phyloP scores from a whole-genome alignment of 2,113 vertebrate genomes.

The Vanacampus margaritifer region DNA sequence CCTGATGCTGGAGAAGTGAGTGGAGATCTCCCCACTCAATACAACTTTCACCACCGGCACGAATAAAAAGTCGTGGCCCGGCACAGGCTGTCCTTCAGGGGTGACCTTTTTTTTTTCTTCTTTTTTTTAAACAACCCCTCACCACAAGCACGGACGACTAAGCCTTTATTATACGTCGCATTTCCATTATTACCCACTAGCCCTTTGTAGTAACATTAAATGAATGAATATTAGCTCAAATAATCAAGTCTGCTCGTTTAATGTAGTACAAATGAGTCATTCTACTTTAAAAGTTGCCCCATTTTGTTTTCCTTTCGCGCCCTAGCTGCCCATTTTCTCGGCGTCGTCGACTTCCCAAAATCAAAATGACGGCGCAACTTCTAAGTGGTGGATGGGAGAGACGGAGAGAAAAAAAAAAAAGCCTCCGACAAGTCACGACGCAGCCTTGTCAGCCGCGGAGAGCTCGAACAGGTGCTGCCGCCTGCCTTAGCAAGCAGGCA shows the following conservation, averaged over 20 bases:
- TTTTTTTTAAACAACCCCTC: not conserved
- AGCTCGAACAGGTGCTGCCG: slow-evolving; percentile 72
- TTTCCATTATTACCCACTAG: not conserved
- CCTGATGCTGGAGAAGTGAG: not conserved
- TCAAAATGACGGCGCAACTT: slow-evolving; percentile 1
- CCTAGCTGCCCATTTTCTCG: not conserved
- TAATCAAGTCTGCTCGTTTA: not conserved
- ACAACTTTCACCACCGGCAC: slow-evolving; percentile 35
- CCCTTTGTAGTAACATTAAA: not conserved
- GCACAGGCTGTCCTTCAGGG: slow-evolving; percentile 77
- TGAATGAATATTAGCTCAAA: not conserved
- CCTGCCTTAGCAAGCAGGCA: not conserved
- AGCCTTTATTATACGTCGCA: not conserved
- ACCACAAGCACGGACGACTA: slow-evolving; percentile 9
- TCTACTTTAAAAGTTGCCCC: not conserved
- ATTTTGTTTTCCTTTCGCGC: not conserved
- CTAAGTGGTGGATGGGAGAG: not conserved
- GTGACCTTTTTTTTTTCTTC: slow-evolving; percentile 75
- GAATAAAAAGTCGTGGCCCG: slow-evolving; percentile 18
- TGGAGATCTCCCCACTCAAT: not conserved
- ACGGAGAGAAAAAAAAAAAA: slow-evolving; percentile 19
- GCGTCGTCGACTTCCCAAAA: not conserved
- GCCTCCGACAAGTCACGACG: slow-evolving; percentile 58
- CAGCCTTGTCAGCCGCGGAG: slow-evolving; percentile 16
- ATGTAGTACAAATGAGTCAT: not conserved